Evolutionary conservation across 2,888 invertebrate species (phyloP), one percentile per base, ranked within the genome.

Genomic region (Hirtodrosophila histrioides): DNA sequence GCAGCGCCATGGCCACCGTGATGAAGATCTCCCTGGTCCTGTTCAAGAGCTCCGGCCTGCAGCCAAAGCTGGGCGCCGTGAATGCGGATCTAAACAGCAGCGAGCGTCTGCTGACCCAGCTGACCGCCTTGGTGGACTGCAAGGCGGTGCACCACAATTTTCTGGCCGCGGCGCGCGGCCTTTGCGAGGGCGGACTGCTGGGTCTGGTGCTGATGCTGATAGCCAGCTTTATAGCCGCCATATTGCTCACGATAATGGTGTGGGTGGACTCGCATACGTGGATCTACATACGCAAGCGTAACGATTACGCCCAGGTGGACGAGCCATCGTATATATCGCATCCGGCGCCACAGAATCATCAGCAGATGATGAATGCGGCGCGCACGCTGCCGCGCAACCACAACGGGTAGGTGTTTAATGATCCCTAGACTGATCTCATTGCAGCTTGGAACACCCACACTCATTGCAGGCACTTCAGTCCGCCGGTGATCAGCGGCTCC

Each of bases 261-360:
- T 96, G 98, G 94, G 95, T 98, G 54, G 97, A 98, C 90, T 98
- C 98, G 4, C 98, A 98, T 89, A 97, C 98, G 7, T 98, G 98
- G 98, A 98, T 98, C 90, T 97, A 98, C 90, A 97, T 98, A 77
- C 95, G 97, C 88, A 97, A 92, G 95, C 96, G 97, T 95, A 92
- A 93, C 49, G 94, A 95, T 90, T 96, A 95, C 86, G 94, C 95
- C 65, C 96, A 96, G 91, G 95, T 95, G 77, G 97, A 97, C 91
- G 97, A 97, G 91, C 96, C 96, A 69, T 97, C 93, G 90, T 89
- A 90, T 66, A 91, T 90, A 58, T 91, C 91, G 3, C 91, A 91
- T 78, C 92, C 91, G 70, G 91, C 92, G 74, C 88, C 92, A 82
- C 91, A 91, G 76, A 93, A 93, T 77, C 93, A 92, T 62, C 93